Evolutionary conservation across 2,888 invertebrate genomes (phyloP).

Genomic region (Odontocerum albicorne): DNA sequence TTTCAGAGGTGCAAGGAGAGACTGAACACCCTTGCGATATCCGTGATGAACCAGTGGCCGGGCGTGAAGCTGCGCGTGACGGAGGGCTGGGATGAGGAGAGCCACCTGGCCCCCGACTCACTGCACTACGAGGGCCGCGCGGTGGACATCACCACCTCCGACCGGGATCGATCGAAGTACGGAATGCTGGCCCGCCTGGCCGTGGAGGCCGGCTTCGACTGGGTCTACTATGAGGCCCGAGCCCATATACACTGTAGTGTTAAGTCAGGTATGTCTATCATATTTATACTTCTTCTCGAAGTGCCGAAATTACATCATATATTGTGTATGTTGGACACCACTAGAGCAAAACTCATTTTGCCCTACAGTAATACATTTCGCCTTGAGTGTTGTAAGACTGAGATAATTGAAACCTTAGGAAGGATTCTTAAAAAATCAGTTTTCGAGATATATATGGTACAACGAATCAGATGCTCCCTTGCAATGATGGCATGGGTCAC

Average conservation of each 20-base stretch:
- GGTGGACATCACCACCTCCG: conserved; percentile 94
- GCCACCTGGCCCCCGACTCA: conserved; percentile 75
- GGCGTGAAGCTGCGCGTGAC: conserved; percentile 90
- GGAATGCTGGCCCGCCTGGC: conserved; percentile 95
- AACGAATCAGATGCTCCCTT: too few relatives aligned
- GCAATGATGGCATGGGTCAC: too few relatives aligned
- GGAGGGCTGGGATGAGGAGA: conserved; percentile 94
- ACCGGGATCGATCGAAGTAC: conserved; percentile 89
- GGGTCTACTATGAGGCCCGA: conserved; percentile 96
- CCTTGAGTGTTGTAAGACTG: too few relatives aligned
- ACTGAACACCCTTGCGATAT: conserved; percentile 89
- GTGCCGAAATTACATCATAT: too few relatives aligned
- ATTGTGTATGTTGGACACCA: too few relatives aligned
- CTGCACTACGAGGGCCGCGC: conserved; percentile 97
- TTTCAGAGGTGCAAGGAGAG: conserved; percentile 95
- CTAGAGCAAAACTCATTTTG: too few relatives aligned
- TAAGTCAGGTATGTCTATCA: conserved; percentile 81
- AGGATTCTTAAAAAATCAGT: too few relatives aligned
- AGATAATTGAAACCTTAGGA: too few relatives aligned
- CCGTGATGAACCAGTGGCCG: conserved; percentile 98
- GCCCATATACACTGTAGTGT: conserved; percentile 97
- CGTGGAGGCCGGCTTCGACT: conserved; percentile 97
- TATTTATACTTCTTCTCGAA: too few relatives aligned
- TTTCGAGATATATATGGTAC: too few relatives aligned
- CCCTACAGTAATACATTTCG: too few relatives aligned